Percentiles rank a stretch among this genome's conserved stretches.
Evolutionary conservation across 2,113 vertebrate species (phyloP).

Genomic region (Puntigrus tetrazona): DNA sequence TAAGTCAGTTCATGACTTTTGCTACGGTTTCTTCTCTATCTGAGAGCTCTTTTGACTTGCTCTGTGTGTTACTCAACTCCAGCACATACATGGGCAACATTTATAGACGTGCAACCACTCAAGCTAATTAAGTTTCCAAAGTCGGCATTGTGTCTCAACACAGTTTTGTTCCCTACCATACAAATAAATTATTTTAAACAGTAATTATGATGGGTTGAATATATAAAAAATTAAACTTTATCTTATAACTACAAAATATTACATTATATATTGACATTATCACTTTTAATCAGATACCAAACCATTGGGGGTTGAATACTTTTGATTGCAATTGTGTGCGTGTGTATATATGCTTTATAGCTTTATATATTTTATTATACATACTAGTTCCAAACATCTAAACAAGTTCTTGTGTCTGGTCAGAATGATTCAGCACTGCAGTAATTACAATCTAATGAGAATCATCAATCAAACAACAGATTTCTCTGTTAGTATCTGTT

Average conservation of each 20-base stretch:
- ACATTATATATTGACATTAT: not conserved
- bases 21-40: not conserved
- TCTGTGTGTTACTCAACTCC: not conserved
- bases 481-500: conserved; percentile 6
- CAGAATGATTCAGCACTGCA: not conserved
- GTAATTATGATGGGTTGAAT: not conserved
- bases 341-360: not conserved
- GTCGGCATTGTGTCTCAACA: not conserved
- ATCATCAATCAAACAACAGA: not conserved
- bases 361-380: not conserved
- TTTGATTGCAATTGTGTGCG: not conserved
- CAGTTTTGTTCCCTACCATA: not conserved
- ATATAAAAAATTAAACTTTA: not conserved
- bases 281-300: not conserved
- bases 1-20: not conserved
- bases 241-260: not conserved
- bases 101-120: not conserved
- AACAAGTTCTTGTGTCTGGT: not conserved
- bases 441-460: conserved; percentile 13
- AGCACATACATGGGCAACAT: not conserved
- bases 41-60: not conserved
- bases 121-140: not conserved
- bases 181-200: not conserved
- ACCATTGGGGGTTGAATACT: not conserved
- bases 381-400: not conserved